Base-by-base conservation (phyloP, 2,797 vertebrate species). In the Argya squamiceps region DNA sequence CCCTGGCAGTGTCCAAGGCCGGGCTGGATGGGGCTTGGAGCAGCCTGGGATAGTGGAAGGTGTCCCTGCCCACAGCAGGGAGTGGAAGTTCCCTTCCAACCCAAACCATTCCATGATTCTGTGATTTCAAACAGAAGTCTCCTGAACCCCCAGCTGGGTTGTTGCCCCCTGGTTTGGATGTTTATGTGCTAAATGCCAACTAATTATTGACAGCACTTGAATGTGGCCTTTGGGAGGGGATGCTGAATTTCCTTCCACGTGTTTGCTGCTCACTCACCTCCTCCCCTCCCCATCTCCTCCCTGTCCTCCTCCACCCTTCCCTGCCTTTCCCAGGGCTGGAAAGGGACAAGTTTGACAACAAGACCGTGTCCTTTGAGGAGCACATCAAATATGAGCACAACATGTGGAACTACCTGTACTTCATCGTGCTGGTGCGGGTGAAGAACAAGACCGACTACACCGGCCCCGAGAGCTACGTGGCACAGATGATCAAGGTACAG, bases 321-420 rank as follows among this genome's bases (percentile, higher is more conserved):
- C 75, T 68, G 70, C 68, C 75, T 92, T 81, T 65, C 75, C 70
- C 97, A 99, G 99, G 99, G 79, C 98, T 99, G 81, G 99, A 99
- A 97, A 98, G 99, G 90, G 99, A 99, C 95, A 99, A 99, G 97
- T 99, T 99, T 76, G 99, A 99, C 97, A 99, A 99, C 87, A 99
- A 99, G 98, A 99, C 99, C 0, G 99, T 99, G 93, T 99, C 99
- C 3, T 99, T 99, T 22, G 99, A 99, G 89, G 99, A 99, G 90
- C 99, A 99, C 88, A 98, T 99, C 96, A 99, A 99, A 64, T 93
- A 98, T 0, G 99, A 99, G 93, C 99, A 99, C 98, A 99, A 99
- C 97, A 99, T 99, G 98, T 99, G 99, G 99, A 99, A 99, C 98
- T 99, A 99, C 96, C 97, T 99, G 88, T 99, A 99, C 97, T 99